A percentile compares a stretch with the other conserved stretches of the same genome.
Evolutionary conservation across 2,113 vertebrate genomes (phyloP).

Genomic region (Cettia cetti): DNA sequence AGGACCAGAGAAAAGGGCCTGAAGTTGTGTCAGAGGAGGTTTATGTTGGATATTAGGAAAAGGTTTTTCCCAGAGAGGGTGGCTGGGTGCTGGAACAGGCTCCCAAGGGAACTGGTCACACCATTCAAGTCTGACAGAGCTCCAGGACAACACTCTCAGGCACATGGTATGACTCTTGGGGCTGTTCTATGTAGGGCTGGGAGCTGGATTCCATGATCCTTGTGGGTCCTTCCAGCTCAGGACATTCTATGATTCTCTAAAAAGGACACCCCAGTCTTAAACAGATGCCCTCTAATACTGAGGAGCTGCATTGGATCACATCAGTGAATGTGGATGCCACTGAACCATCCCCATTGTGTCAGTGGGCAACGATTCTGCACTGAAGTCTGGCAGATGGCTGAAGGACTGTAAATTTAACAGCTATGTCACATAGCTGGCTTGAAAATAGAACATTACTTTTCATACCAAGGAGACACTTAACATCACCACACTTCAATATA

Average conservation of each 20-base stretch:
- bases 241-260: not conserved
- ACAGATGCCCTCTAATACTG: no score
- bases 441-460: not conserved
- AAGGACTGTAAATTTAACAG: not conserved
- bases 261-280: not conserved
- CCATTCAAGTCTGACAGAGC: not conserved
- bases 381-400: not conserved
- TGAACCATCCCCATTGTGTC: not conserved
- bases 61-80: not conserved
- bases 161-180: no score
- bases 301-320: not conserved
- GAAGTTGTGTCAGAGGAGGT: not conserved
- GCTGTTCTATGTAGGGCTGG: not conserved
- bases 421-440: not conserved
- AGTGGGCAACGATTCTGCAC: not conserved
- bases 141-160: not conserved
- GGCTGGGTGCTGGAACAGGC: not conserved
- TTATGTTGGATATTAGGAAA: not conserved
- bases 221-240: not conserved
- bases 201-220: not conserved
- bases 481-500: not conserved
- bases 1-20: not conserved
- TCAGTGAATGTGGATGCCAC: not conserved
- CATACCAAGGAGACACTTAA: not conserved
- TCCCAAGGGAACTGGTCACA: not conserved